These are phyloP conservation scores for Stegodyphus mimosarum DNA, from an alignment of 1,140 invertebrate species.

Conservation along the genomic window DNA sequence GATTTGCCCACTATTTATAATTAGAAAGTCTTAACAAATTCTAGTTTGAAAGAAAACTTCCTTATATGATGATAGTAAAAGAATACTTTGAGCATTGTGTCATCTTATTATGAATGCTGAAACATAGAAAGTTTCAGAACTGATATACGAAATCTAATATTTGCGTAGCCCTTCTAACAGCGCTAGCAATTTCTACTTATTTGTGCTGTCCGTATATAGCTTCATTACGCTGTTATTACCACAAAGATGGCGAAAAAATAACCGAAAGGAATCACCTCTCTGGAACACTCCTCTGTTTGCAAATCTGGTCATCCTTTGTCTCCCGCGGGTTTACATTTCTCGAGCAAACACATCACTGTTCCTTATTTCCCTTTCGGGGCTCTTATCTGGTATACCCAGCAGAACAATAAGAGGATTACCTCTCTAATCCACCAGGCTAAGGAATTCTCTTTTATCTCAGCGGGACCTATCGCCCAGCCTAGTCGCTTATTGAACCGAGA, in stretches of 20 bases:
- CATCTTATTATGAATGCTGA: too few relatives aligned
- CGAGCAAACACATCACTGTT: slow-evolving; percentile 42
- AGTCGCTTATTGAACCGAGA: slow-evolving; percentile 27
- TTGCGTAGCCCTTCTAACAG: too few relatives aligned
- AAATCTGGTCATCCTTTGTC: slow-evolving; percentile 4
- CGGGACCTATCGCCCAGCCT: not conserved
- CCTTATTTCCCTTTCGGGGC: not conserved
- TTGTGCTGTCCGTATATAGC: not conserved
- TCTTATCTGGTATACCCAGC: slow-evolving; percentile 52
- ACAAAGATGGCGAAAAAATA: slow-evolving; percentile 5
- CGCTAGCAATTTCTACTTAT: too few relatives aligned
- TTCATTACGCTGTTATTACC: slow-evolving; percentile 45
- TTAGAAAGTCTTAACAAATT: too few relatives aligned
- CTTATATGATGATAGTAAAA: too few relatives aligned
- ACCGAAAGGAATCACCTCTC: not conserved
- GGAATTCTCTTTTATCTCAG: slow-evolving; percentile 39
- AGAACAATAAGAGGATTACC: slow-evolving; percentile 59
- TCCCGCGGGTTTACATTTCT: slow-evolving; percentile 36
- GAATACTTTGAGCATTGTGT: too few relatives aligned
- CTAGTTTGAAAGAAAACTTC: too few relatives aligned
- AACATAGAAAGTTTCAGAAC: too few relatives aligned
- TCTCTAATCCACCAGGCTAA: slow-evolving; percentile 17
- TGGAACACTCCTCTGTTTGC: slow-evolving; percentile 1
- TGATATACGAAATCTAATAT: too few relatives aligned
- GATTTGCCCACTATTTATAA: too few relatives aligned